These are phyloP conservation scores for Tenodera sinensis DNA, from an alignment of 2,888 invertebrate species.

Conservation along the genomic window DNA sequence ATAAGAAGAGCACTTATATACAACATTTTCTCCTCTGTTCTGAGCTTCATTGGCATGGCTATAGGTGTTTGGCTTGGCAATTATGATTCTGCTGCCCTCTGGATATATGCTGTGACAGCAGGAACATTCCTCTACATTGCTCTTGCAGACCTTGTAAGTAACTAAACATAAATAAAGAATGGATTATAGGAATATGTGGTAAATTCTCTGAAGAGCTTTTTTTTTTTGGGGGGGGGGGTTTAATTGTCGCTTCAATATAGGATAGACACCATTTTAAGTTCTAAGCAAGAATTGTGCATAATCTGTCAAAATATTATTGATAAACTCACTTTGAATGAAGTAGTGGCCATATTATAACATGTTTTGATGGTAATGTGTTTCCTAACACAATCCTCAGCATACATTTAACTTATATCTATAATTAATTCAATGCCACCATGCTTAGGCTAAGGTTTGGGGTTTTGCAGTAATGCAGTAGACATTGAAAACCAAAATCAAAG, in stretches of 20 bases:
- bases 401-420: too few relatives aligned
- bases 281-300: too few relatives aligned
- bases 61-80: conserved; percentile 70
- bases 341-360: too few relatives aligned
- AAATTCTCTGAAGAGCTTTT: neutral
- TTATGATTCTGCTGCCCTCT: conserved; percentile 63
- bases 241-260: neutral
- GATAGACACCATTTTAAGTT: neutral
- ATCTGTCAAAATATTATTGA: too few relatives aligned
- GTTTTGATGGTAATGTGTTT: too few relatives aligned
- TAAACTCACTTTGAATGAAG: too few relatives aligned
- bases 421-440: too few relatives aligned
- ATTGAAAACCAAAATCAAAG: too few relatives aligned
- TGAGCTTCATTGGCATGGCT: conserved; percentile 73
- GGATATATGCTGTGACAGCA: conserved; percentile 76
- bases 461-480: too few relatives aligned
- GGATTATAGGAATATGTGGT: neutral
- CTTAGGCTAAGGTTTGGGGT: too few relatives aligned
- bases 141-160: conserved; percentile 66
- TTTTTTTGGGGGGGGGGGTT: neutral
- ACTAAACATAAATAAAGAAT: neutral
- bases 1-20: conserved; percentile 67
- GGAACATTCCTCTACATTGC: conserved; percentile 80
- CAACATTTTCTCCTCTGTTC: conserved; percentile 69
- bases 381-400: too few relatives aligned